These are phyloP conservation scores for Carassius auratus DNA, from an alignment of 2,113 vertebrate species.

Conservation along the genomic window DNA sequence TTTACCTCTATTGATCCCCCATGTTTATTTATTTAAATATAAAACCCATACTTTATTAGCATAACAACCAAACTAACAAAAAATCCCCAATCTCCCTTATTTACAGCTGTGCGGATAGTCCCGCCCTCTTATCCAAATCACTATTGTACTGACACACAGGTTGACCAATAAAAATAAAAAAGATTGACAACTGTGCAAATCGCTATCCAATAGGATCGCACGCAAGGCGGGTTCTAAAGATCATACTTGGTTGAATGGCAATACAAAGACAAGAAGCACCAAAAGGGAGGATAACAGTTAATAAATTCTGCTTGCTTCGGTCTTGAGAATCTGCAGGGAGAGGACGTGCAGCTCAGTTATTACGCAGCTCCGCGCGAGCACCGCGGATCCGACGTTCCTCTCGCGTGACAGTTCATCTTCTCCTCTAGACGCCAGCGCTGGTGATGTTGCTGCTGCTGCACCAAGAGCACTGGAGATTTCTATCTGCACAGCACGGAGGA, in stretches of 20 bases:
- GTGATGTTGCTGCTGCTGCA: conserved; percentile 33
- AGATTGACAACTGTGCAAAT: conserved; percentile 61
- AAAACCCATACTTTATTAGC: not conserved
- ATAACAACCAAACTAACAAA: not conserved
- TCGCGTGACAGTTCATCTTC: not conserved
- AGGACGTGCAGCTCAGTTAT: not conserved
- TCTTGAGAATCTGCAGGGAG: conserved; percentile 5
- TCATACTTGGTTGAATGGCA: conserved; percentile 80
- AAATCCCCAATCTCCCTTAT: not conserved
- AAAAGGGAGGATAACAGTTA: conserved; percentile 55
- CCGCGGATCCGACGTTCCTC: not conserved
- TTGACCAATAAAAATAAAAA: conserved; percentile 73
- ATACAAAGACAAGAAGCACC: conserved; percentile 66
- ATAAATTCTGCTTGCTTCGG: conserved; percentile 36
- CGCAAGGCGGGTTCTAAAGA: conserved; percentile 71
- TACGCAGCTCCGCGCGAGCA: not conserved
- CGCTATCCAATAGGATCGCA: conserved; percentile 71
- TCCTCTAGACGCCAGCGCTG: conserved; percentile 20
- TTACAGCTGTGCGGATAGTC: conserved; percentile 13
- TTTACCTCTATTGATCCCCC: too few species aligned
- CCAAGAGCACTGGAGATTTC: conserved; percentile 31
- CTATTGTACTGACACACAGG: conserved; percentile 53
- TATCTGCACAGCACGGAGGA: conserved; percentile 40
- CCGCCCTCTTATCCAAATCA: conserved; percentile 64
- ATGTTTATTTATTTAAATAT: too few species aligned